Conservation (phyloP, 1,140 invertebrate species). For the Charaxes varanes region DNA sequence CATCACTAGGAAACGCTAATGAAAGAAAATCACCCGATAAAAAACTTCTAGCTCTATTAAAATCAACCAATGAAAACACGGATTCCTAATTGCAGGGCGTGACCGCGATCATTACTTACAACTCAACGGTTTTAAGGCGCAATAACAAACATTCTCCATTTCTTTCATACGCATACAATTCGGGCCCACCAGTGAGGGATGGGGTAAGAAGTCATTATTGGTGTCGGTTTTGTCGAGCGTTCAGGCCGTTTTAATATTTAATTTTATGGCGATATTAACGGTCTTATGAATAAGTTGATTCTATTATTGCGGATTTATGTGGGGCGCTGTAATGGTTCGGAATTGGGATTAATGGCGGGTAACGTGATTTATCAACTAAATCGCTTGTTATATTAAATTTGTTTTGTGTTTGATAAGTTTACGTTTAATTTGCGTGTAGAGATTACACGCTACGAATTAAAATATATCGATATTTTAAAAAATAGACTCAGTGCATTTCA, state of each 20-base stretch:
- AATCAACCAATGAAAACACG: slow-evolving; percentile 44
- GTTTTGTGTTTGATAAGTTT: slow-evolving; percentile 10
- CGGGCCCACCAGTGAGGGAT: slow-evolving; percentile 23
- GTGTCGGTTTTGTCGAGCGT: slow-evolving; percentile 17
- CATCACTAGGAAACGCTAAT: slow-evolving; percentile 32
- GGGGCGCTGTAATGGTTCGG: slow-evolving; percentile 42
- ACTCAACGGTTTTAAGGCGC: slow-evolving; percentile 13
- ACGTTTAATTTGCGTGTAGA: background rate
- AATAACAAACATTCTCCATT: slow-evolving; percentile 26
- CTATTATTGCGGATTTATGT: slow-evolving; percentile 53
- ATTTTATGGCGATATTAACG: slow-evolving; percentile 59
- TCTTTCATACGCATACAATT: slow-evolving; percentile 20
- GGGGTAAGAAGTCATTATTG: slow-evolving; percentile 30
- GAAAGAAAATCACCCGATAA: slow-evolving; percentile 45
- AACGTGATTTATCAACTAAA: slow-evolving; percentile 40
- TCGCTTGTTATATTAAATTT: slow-evolving; percentile 24
- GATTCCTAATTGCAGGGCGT: slow-evolving; percentile 56
- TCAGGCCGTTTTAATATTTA: slow-evolving; percentile 66
- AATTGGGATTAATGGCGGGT: slow-evolving; percentile 37
- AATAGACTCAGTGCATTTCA: too few relatives aligned
- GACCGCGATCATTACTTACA: slow-evolving; percentile 55
- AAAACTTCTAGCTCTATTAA: slow-evolving; percentile 45
- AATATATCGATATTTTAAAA: too few relatives aligned
- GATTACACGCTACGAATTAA: too few relatives aligned
- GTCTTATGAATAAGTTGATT: slow-evolving; percentile 61